These are phyloP conservation scores for Riparia riparia DNA, from an alignment of 2,113 vertebrate genomes.

Conservation along the genomic window DNA sequence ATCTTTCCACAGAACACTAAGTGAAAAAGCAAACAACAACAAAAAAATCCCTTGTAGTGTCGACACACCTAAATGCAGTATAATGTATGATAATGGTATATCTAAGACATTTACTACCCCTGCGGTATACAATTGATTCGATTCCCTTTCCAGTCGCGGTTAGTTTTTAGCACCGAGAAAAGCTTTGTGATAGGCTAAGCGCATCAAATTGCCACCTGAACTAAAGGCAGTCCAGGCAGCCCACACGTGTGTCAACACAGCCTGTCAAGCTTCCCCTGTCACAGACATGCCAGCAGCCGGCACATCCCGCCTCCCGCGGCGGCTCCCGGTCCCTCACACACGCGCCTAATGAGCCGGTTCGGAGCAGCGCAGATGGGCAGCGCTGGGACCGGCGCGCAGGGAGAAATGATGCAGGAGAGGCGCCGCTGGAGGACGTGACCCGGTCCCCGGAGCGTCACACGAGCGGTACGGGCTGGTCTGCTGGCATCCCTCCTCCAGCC, in stretches of 20 bases:
- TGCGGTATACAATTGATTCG: background rate
- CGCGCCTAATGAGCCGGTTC: rapidly evolving
- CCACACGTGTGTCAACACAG: background rate
- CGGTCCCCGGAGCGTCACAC: background rate
- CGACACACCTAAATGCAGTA: background rate
- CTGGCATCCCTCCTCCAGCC: background rate
- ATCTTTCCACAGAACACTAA: background rate
- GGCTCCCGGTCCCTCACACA: rapidly evolving
- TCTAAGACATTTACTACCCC: background rate
- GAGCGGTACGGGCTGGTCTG: rapidly evolving
- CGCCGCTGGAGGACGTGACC: background rate
- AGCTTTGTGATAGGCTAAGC: background rate
- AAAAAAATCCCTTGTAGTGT: background rate
- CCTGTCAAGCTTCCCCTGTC: background rate
- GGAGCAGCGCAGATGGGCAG: background rate
- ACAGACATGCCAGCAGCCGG: background rate
- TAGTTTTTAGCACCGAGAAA: background rate
- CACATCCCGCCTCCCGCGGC: background rate
- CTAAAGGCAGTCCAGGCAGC: background rate
- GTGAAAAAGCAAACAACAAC: background rate
- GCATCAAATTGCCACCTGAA: background rate
- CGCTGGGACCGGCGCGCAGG: rapidly evolving
- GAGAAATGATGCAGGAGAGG: rapidly evolving
- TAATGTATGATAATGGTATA: background rate
- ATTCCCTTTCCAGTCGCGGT: background rate